These are phyloP conservation scores for Danio albolineatus DNA, from an alignment of 2,797 vertebrate species.

Conservation along the genomic window DNA sequence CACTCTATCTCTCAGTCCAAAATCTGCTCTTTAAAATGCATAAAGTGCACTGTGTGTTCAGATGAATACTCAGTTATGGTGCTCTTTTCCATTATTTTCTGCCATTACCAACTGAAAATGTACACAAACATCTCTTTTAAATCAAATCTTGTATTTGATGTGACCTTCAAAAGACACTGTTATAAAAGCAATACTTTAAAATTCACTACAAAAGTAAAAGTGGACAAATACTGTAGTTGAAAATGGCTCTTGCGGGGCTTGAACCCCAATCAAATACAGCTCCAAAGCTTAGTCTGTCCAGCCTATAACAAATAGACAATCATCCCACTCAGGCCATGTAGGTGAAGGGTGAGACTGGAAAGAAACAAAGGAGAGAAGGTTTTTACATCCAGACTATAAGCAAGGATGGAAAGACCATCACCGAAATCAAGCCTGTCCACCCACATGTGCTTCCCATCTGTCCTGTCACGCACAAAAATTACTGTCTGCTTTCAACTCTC, in stretches of 20 bases:
- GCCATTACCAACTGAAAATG: not conserved
- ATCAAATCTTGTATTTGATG: conserved; percentile 7
- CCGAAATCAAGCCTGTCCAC: conserved; percentile 45
- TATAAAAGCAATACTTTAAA: conserved; percentile 10
- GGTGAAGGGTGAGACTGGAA: conserved; percentile 44
- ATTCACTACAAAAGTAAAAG: conserved; percentile 49
- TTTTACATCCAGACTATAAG: conserved; percentile 22
- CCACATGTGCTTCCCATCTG: conserved; percentile 65
- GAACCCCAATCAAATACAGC: conserved; percentile 48
- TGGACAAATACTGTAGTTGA: conserved; percentile 29
- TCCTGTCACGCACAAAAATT: conserved; percentile 51
- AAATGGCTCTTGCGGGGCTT: not conserved
- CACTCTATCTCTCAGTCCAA: not conserved
- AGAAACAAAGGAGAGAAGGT: conserved; percentile 16
- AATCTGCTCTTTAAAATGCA: conserved; percentile 13
- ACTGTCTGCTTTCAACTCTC: conserved; percentile 42
- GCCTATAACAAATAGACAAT: conserved; percentile 42
- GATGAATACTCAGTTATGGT: not conserved
- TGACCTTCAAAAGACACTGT: conserved; percentile 1
- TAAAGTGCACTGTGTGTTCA: not conserved
- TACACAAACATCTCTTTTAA: conserved; percentile 8
- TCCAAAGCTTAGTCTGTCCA: conserved; percentile 50
- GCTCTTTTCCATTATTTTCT: not conserved
- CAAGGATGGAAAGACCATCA: conserved; percentile 53
- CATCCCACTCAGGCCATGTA: conserved; percentile 43